Evolutionary conservation across 2,888 invertebrate genomes (phyloP).

Genomic region (Lucinisca nassula): DNA sequence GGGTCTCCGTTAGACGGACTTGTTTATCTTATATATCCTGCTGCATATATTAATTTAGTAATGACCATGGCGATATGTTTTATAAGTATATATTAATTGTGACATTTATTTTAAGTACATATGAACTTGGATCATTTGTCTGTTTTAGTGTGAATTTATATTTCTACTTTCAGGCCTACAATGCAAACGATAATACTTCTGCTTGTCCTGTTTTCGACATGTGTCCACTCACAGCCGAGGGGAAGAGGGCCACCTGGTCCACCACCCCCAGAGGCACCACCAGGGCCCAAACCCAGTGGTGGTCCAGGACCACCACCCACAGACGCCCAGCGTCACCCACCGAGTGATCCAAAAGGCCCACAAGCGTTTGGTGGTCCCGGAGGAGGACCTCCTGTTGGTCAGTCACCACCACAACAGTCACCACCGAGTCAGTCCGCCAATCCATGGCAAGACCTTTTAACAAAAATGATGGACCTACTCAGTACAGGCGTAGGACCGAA

Average conservation of each 20-base stretch:
- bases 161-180: background rate
- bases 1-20: no score
- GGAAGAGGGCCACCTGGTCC: conserved; percentile 10
- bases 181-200: background rate
- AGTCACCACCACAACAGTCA: background rate
- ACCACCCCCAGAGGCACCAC: conserved; percentile 4
- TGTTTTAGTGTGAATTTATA: no score
- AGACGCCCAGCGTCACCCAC: background rate
- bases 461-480: conserved; percentile 65
- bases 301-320: conserved; percentile 6
- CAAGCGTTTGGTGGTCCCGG: background rate
- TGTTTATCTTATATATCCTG: no score
- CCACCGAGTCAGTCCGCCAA: conserved; percentile 21
- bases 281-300: background rate
- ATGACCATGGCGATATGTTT: no score
- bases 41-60: no score
- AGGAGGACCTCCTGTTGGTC: background rate
- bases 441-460: conserved; percentile 66
- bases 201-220: background rate
- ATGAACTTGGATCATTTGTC: no score
- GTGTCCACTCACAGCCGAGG: background rate
- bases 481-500: conserved; percentile 41
- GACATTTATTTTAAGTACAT: no score
- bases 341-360: background rate
- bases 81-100: no score